A percentile compares a stretch with the other conserved stretches of the same genome.
Evolutionary conservation across 2,113 vertebrate genomes (phyloP).

Genomic region (Alethe castanea): DNA sequence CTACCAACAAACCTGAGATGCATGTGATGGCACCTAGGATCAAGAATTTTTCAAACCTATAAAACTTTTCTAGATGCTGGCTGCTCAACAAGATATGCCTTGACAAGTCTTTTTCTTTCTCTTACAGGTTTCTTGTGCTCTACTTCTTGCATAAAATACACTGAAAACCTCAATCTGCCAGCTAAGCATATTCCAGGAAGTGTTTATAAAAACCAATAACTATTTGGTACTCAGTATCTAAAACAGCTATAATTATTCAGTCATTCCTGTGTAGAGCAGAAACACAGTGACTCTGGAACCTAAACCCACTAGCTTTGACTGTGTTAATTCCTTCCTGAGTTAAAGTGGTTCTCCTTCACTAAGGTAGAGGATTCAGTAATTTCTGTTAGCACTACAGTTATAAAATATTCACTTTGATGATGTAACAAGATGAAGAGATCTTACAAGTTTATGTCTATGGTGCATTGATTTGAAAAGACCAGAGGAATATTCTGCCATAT

Average conservation of each 20-base stretch:
- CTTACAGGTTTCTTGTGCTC: background rate
- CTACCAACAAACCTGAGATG: background rate
- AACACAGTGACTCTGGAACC: background rate
- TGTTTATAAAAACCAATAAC: background rate
- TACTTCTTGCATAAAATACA: background rate
- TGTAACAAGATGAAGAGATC: background rate
- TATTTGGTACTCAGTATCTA: background rate
- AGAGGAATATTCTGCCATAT: background rate
- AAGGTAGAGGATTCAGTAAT: background rate
- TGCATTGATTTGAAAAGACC: background rate
- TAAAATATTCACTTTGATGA: background rate
- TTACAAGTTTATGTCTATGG: background rate
- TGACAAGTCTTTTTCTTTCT: background rate
- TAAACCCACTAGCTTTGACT: fast-evolving
- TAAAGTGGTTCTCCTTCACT: background rate
- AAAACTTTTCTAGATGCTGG: background rate
- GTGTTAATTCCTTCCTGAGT: background rate
- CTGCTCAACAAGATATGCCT: background rate
- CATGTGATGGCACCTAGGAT: background rate
- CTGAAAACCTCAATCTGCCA: background rate
- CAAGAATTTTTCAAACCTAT: background rate
- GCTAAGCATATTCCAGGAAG: background rate
- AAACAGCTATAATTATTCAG: background rate
- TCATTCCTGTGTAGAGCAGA: background rate
- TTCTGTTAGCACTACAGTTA: background rate